Conservation (phyloP, 1,140 invertebrate species). For the Bactericera cockerelli region DNA sequence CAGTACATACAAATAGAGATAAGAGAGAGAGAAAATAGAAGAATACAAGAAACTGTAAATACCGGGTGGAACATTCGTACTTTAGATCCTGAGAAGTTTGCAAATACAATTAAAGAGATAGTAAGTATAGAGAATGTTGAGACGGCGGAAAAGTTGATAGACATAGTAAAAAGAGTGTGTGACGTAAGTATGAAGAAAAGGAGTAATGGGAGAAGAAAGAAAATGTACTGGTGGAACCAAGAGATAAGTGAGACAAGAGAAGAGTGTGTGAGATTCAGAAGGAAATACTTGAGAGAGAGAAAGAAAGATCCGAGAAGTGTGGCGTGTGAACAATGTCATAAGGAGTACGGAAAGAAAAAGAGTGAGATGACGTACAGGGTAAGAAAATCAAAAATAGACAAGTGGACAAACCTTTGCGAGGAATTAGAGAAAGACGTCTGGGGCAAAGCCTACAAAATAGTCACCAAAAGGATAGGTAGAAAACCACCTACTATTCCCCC, state of each 20-base stretch:
- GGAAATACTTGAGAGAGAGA: neutral
- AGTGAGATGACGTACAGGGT: neutral
- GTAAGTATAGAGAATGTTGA: neutral
- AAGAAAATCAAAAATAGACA: neutral
- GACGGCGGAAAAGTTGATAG: neutral
- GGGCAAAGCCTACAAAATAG: neutral
- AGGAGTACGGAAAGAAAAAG: neutral
- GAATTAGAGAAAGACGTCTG: neutral
- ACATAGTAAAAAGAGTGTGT: neutral
- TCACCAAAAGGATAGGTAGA: neutral
- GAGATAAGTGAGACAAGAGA: neutral
- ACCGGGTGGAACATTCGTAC: neutral
- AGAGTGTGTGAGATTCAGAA: neutral
- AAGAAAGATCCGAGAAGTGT: neutral
- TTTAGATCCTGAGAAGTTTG: neutral
- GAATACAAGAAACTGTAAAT: neutral
- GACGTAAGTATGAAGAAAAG: neutral
- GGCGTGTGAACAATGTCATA: neutral
- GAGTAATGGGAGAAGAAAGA: neutral
- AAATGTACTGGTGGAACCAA: neutral
- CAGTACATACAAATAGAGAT: neutral
- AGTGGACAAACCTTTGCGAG: neutral
- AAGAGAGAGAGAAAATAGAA: neutral
- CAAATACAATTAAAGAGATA: neutral
- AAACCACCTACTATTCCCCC: neutral